phyloP scores from a whole-genome alignment of 2,888 invertebrate genomes.

The Pristionchus mayeri region DNA sequence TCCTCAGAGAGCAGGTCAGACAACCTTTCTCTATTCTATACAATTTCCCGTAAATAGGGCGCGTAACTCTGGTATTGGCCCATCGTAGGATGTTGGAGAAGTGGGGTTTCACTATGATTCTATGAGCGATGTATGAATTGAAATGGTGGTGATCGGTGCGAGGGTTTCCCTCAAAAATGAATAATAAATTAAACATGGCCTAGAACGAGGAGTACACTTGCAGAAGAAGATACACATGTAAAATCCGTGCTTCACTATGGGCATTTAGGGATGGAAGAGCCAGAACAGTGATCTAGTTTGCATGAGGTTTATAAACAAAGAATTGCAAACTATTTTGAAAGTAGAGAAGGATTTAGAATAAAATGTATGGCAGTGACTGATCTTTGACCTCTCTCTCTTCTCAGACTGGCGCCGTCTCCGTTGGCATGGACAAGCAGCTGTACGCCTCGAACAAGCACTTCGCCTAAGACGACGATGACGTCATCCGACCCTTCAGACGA shows the following conservation, averaged over 20 bases:
- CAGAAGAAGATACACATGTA: too few species aligned
- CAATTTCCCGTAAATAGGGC: neutral
- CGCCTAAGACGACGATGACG: slow-evolving; percentile 52
- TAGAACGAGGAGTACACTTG: too few species aligned
- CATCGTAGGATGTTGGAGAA: neutral
- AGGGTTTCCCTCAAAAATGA: neutral
- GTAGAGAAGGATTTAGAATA: too few species aligned
- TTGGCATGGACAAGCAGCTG: slow-evolving; percentile 70
- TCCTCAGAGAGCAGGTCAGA: slow-evolving; percentile 71
- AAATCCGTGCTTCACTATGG: too few species aligned
- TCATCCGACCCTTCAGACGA: slow-evolving; percentile 12
- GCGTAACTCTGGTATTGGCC: too few species aligned
- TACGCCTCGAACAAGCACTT: slow-evolving; percentile 74
- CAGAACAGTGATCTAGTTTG: too few species aligned
- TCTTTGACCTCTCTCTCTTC: slow-evolving; percentile 30
- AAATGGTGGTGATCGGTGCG: neutral
- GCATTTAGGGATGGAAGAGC: too few species aligned
- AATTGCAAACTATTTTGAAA: too few species aligned
- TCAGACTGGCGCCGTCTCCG: slow-evolving; percentile 68
- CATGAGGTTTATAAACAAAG: too few species aligned
- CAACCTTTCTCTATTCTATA: neutral
- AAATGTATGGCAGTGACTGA: neutral
- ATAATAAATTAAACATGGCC: too few species aligned
- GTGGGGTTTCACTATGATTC: neutral
- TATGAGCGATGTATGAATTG: neutral